phyloP scores from a whole-genome alignment of 2,888 invertebrate genomes.

The Drymonia ruficornis region DNA sequence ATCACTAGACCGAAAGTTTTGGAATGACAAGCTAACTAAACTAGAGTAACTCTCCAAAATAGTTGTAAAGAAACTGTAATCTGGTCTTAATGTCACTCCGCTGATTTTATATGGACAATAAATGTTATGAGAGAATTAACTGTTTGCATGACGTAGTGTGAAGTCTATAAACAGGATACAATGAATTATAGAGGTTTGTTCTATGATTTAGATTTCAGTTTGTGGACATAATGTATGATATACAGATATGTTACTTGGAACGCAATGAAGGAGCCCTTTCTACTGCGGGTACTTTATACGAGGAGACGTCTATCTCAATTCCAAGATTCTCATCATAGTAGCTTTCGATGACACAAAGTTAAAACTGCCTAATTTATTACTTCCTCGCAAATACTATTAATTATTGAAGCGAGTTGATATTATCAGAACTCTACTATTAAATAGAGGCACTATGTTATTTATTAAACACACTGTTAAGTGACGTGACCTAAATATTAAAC shows the following conservation, averaged over 20 bases:
- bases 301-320: too few relatives aligned
- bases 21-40: not conserved
- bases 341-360: too few relatives aligned
- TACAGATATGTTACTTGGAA: too few relatives aligned
- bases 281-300: too few relatives aligned
- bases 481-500: slow-evolving; percentile 1
- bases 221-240: not conserved
- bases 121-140: not conserved
- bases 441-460: not conserved
- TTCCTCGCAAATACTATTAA: too few relatives aligned
- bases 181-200: not conserved
- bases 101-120: not conserved
- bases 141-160: not conserved
- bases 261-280: too few relatives aligned
- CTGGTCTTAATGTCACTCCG: not conserved
- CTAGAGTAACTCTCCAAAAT: not conserved
- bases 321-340: too few relatives aligned
- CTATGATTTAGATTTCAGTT: not conserved
- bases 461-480: not conserved
- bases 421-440: too few relatives aligned
- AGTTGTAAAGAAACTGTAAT: not conserved
- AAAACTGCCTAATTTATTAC: too few relatives aligned
- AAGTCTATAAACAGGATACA: not conserved
- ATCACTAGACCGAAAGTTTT: not conserved
- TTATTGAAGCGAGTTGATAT: too few relatives aligned